Base-by-base conservation (phyloP, 2,797 vertebrate genomes). In the Centroberyx gerrardi region DNA sequence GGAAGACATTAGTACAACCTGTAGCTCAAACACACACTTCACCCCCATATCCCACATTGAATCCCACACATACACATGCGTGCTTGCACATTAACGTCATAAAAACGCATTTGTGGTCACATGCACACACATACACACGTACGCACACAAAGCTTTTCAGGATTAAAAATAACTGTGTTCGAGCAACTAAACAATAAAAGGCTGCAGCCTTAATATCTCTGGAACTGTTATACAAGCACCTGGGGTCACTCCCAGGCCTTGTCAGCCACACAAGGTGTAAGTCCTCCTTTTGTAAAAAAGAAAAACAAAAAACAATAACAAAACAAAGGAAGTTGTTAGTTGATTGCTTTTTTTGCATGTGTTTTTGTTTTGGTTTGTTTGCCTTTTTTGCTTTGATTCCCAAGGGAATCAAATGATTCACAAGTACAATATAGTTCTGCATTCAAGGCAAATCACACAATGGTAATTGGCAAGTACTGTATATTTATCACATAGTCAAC, bases 1-100 rank as follows among this genome's bases (percentile, higher is more conserved):
- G 93, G 93, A 91, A 93, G 90, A 90, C 94, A 88, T 93, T 91
- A 89, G 76, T 60, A 79, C 85, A 84, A 84, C 85, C 84, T 82
- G 88, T 54, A 48, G 78, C 87, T 85, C 52, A 84, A 79, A 79
- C 78, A 80, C 84, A 80, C 76, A 28, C 53, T 27, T 78, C 77
- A 72, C 64, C 72, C 74, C 51, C 2, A 8, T 55, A 46, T 71
- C 70, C 63, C 69, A 63, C 74, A 56, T 18, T 0, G 58, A 78
- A 38, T 74, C 67, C 68, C 66, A 78, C 67, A 74, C 65, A 52
- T 40, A 42, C n/a, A 29, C 53, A 44, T 27, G 13, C 17, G 68
- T 13, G 9, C 52, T 48, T 29, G 22, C 46, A 29, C 54, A 31
- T 40, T 81, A 49, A 79, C 68, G 22, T 79, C 82, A 80, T 15